phyloP scores from a whole-genome alignment of 2,113 vertebrate genomes.

The Glaucomys volans region DNA sequence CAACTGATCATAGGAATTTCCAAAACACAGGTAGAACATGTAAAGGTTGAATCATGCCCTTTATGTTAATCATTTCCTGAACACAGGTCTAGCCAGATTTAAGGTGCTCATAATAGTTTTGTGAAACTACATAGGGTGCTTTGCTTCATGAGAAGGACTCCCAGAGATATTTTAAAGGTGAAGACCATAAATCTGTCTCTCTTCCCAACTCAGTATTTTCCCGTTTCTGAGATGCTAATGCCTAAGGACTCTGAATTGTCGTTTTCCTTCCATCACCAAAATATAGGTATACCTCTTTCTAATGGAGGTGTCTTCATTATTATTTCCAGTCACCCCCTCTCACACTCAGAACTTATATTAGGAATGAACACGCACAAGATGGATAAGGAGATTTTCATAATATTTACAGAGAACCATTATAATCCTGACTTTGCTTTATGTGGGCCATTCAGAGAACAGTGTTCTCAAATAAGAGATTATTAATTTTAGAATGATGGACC shows the following conservation, averaged over 20 bases:
- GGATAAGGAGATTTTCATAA: background rate
- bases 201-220: fast-evolving
- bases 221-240: background rate
- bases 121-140: background rate
- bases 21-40: background rate
- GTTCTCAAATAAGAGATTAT: background rate
- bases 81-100: background rate
- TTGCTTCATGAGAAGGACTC: background rate
- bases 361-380: background rate
- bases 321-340: background rate
- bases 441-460: background rate
- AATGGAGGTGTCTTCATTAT: background rate
- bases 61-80: background rate
- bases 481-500: background rate
- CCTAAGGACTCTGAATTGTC: background rate
- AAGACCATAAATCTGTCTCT: background rate
- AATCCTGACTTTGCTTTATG: background rate
- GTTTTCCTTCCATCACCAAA: background rate
- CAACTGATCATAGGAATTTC: background rate
- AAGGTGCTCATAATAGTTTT: background rate
- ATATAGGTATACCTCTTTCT: background rate
- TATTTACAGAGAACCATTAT: background rate
- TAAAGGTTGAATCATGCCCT: background rate
- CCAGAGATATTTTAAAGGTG: background rate
- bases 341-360: background rate